phyloP scores from a whole-genome alignment of 2,888 invertebrate species.

The Megastigmus dorsalis region DNA sequence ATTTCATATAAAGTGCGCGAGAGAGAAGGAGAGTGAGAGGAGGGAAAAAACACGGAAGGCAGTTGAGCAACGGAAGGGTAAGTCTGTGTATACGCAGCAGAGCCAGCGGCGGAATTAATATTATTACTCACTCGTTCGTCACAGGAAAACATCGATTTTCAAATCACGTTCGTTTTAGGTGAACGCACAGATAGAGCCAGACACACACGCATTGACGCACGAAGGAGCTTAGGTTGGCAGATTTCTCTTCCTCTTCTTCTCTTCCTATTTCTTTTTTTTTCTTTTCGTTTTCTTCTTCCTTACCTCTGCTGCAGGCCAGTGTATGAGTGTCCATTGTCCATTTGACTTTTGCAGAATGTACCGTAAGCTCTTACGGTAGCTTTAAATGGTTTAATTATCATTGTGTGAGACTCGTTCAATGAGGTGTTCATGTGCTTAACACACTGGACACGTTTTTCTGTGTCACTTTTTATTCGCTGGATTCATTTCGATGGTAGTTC shows the following conservation, averaged over 20 bases:
- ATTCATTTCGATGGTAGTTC: background rate
- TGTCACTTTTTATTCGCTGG: background rate
- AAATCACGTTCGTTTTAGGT: constrained; percentile 51
- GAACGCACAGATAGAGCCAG: constrained; percentile 9
- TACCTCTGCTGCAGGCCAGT: background rate
- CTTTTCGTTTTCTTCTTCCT: constrained; percentile 6
- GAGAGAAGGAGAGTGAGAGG: background rate
- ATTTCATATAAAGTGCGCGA: too few species aligned
- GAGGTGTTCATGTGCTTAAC: constrained; percentile 27
- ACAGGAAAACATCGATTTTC: constrained; percentile 56
- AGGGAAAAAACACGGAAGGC: constrained; percentile 30
- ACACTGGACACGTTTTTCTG: constrained; percentile 14
- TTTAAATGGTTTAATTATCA: constrained; percentile 35
- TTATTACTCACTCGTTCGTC: constrained; percentile 32
- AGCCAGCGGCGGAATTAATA: constrained; percentile 45
- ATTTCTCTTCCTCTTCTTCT: background rate
- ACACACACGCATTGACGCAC: constrained; percentile 29
- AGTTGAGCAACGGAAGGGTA: constrained; percentile 38
- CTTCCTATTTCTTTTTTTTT: background rate
- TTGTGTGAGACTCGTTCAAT: background rate
- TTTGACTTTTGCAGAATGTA: constrained; percentile 26
- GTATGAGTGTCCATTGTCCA: constrained; percentile 38
- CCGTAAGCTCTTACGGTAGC: background rate
- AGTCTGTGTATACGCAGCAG: constrained; percentile 8
- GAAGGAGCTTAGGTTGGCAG: background rate